Percentiles rank a stretch among this genome's conserved stretches.
Conservation (phyloP, 2,797 vertebrate species). For the Lophotriccus pileatus region DNA sequence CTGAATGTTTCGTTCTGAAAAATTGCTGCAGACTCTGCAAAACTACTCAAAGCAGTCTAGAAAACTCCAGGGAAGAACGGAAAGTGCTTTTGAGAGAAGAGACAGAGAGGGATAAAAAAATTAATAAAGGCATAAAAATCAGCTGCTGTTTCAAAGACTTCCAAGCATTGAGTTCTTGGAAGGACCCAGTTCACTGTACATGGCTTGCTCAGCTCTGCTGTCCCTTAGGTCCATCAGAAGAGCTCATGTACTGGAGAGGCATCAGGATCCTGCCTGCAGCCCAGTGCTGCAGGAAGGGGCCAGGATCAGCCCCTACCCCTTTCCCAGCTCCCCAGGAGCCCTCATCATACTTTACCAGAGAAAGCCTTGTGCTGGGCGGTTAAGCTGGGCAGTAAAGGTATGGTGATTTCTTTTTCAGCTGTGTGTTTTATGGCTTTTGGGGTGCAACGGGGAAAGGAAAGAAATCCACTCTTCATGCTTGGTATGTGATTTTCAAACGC, state of each 20-base stretch:
- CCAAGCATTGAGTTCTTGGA: background rate
- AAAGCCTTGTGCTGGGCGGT: background rate
- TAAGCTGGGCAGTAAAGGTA: background rate
- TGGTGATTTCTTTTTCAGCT: conserved; percentile 26
- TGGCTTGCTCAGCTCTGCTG: background rate
- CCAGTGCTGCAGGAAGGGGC: background rate
- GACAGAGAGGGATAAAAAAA: background rate
- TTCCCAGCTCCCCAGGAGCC: background rate
- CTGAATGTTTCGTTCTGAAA: background rate
- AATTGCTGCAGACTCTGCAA: background rate
- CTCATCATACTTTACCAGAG: background rate
- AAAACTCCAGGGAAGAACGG: background rate
- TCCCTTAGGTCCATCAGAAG: background rate
- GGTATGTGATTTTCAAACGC: background rate
- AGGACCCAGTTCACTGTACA: accelerated
- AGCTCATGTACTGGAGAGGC: background rate
- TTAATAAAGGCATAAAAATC: background rate
- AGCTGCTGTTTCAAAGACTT: background rate
- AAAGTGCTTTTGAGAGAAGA: background rate
- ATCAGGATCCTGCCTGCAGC: background rate
- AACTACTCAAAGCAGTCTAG: background rate
- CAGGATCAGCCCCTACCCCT: background rate
- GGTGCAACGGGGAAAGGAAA: background rate
- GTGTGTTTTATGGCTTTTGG: background rate
- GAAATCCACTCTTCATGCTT: background rate